phyloP scores from a whole-genome alignment of 1,140 invertebrate species.

The Drosophila ohnishii region DNA sequence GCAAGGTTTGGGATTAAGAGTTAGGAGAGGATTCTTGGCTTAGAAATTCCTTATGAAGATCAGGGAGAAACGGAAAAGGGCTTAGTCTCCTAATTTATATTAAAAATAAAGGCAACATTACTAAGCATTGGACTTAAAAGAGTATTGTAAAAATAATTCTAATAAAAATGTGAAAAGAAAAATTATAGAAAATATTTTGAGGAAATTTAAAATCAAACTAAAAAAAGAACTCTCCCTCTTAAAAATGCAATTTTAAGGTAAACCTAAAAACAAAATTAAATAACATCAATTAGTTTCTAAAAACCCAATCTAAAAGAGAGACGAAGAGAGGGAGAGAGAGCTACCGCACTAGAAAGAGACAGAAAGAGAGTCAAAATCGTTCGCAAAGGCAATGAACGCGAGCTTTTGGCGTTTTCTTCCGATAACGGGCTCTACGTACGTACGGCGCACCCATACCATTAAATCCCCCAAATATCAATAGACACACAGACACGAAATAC shows the following conservation, averaged over 20 bases:
- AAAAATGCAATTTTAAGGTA: not conserved
- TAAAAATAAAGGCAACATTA: too few species aligned
- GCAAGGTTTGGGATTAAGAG: not conserved
- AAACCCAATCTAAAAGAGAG: slow-evolving; percentile 25
- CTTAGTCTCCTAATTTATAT: too few species aligned
- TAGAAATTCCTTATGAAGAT: not conserved
- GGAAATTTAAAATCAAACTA: too few species aligned
- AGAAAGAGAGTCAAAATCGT: slow-evolving; percentile 47
- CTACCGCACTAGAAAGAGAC: slow-evolving; percentile 9
- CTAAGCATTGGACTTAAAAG: too few species aligned
- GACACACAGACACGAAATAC: slow-evolving; percentile 31
- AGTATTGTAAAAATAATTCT: too few species aligned
- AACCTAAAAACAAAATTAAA: not conserved
- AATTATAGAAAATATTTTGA: not conserved
- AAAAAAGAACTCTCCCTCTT: not conserved
- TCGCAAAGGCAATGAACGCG: slow-evolving; percentile 80
- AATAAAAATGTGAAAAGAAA: not conserved
- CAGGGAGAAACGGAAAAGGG: not conserved
- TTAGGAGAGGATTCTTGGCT: not conserved
- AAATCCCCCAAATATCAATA: slow-evolving; percentile 26
- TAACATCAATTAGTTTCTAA: slow-evolving; percentile 43
- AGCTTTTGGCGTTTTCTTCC: slow-evolving; percentile 82
- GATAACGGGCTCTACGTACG: slow-evolving; percentile 74
- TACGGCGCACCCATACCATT: slow-evolving; percentile 23
- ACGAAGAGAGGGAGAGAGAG: slow-evolving; percentile 1